phyloP scores from a whole-genome alignment of 2,797 vertebrate species.

The Galago senegalensis region DNA sequence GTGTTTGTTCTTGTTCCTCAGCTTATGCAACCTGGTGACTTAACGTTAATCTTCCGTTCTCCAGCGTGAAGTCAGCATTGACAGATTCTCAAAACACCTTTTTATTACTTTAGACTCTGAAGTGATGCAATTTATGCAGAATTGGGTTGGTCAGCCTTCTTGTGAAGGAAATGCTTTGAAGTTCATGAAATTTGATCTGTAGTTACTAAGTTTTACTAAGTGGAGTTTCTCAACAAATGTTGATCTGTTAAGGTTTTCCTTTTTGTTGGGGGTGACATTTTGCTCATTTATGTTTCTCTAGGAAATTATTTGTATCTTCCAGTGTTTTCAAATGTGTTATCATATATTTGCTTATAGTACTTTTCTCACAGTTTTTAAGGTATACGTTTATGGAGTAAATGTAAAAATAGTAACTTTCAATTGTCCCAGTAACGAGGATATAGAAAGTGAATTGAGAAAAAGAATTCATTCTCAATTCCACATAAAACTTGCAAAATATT shows the following conservation, averaged over 20 bases:
- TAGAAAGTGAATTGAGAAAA: slow-evolving; percentile 23
- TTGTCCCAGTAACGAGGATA: neutral
- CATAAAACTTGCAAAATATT: slow-evolving; percentile 35
- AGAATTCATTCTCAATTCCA: neutral
- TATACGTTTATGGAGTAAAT: slow-evolving; percentile 12
- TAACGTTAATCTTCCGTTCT: slow-evolving; percentile 31
- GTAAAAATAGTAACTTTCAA: neutral
- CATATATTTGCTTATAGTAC: neutral
- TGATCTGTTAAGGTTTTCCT: neutral
- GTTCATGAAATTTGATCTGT: neutral
- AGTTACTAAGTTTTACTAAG: neutral
- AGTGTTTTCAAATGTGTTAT: slow-evolving; percentile 48
- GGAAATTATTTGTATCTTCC: neutral
- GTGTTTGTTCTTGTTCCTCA: neutral
- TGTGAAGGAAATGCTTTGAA: neutral
- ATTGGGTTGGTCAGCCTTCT: neutral
- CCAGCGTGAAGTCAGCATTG: neutral
- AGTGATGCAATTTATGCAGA: neutral
- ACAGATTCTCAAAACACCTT: slow-evolving; percentile 42
- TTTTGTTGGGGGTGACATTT: neutral
- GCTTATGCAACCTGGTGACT: slow-evolving; percentile 30
- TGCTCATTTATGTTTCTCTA: slow-evolving; percentile 35
- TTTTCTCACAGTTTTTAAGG: slow-evolving; percentile 37
- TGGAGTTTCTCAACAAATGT: neutral
- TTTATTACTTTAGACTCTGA: slow-evolving; percentile 11